A percentile compares a stretch with the other conserved stretches of the same genome.
These are phyloP conservation scores for Amniataba percoides DNA, from an alignment of 2,797 vertebrate genomes.

Conservation along the genomic window DNA sequence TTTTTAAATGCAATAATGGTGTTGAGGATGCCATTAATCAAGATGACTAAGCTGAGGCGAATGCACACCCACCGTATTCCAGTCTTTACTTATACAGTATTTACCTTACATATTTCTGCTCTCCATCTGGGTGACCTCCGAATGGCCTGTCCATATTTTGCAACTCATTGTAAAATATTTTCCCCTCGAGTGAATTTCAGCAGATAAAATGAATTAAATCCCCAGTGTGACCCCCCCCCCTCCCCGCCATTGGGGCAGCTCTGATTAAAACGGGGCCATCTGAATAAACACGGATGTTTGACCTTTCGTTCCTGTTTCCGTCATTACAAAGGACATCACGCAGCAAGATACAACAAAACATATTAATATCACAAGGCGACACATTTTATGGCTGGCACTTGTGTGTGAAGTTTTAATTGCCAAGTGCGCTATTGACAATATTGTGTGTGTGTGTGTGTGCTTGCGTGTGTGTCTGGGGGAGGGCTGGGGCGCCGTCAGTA, in stretches of 20 bases:
- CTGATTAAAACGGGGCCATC: slow-evolving; percentile 39
- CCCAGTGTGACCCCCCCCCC: slow-evolving; percentile 25
- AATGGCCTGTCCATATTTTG: slow-evolving; percentile 47
- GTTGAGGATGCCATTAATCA: slow-evolving; percentile 49
- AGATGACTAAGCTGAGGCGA: slow-evolving; percentile 45
- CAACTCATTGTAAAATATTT: slow-evolving; percentile 31
- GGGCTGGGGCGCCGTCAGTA: background rate
- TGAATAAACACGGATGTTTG: slow-evolving; percentile 41
- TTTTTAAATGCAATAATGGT: slow-evolving; percentile 62
- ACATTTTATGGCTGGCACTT: slow-evolving; percentile 56
- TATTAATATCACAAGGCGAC: background rate
- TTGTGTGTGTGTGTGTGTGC: slow-evolving; percentile 43
- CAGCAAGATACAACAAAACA: slow-evolving; percentile 31
- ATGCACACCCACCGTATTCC: slow-evolving; percentile 26
- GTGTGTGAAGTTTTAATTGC: slow-evolving; percentile 66
- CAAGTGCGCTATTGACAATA: slow-evolving; percentile 67
- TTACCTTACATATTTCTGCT: slow-evolving; percentile 37
- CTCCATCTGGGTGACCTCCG: slow-evolving; percentile 31
- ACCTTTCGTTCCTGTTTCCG: slow-evolving; percentile 27
- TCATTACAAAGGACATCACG: slow-evolving; percentile 18
- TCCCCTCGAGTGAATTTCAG: slow-evolving; percentile 31
- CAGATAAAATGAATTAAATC: slow-evolving; percentile 44
- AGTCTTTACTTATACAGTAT: slow-evolving; percentile 33
- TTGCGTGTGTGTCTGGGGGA: slow-evolving; percentile 36
- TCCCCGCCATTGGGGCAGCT: slow-evolving; percentile 22